phyloP scores from a whole-genome alignment of 1,140 invertebrate species.

The Nautilus pompilius region DNA sequence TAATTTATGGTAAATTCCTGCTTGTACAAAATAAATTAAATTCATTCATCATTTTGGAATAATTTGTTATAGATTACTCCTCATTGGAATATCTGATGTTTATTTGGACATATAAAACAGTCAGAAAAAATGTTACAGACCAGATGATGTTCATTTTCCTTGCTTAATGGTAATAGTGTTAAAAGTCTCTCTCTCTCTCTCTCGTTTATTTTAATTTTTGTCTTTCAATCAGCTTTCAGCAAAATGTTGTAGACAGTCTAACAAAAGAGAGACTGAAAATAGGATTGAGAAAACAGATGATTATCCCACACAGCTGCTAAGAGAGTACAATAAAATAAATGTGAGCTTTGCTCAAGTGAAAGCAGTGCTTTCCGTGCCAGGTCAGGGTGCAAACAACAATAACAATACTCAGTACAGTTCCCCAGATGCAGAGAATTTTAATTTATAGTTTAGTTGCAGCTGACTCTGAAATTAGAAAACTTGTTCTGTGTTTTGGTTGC shows the following conservation, averaged over 20 bases:
- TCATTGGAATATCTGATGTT: neutral
- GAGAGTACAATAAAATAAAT: neutral
- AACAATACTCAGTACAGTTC: neutral
- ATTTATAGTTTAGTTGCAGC: neutral
- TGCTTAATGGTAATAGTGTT: neutral
- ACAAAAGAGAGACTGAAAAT: neutral
- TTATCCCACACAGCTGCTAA: neutral
- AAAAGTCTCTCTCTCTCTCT: neutral
- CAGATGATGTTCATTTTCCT: neutral
- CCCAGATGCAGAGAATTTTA: neutral
- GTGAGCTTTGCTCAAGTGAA: neutral
- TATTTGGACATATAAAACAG: neutral
- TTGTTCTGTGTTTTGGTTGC: neutral
- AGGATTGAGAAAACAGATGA: neutral
- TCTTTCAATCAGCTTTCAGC: neutral
- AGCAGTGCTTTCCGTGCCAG: neutral
- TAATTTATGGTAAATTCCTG: neutral
- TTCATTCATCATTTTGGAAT: neutral
- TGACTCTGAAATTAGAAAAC: neutral
- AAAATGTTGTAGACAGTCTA: neutral
- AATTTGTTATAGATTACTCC: neutral
- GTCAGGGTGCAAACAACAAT: neutral
- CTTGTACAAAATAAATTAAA: neutral
- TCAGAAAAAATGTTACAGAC: no score
- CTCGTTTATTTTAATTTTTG: neutral